phyloP scores from a whole-genome alignment of 2,797 vertebrate genomes.

The Mycteria americana region DNA sequence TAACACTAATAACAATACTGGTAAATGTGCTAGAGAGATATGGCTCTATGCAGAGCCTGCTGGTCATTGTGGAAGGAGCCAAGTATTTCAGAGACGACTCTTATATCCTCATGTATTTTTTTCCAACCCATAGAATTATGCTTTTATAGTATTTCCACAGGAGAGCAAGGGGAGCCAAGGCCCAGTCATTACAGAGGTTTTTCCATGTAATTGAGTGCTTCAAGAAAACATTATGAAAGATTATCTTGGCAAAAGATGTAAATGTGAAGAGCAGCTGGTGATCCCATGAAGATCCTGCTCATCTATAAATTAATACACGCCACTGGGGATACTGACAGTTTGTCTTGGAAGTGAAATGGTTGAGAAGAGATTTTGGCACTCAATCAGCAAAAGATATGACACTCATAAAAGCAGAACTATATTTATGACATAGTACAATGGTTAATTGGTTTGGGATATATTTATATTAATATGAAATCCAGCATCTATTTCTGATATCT shows the following conservation, averaged over 20 bases:
- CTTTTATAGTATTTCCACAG: conserved; percentile 33
- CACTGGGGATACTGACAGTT: conserved; percentile 17
- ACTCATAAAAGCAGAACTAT: background rate
- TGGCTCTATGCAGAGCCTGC: background rate
- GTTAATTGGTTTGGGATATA: background rate
- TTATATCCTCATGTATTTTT: background rate
- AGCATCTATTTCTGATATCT: background rate
- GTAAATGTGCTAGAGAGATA: background rate
- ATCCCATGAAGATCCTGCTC: conserved; percentile 14
- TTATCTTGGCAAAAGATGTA: conserved; percentile 37
- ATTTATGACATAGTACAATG: background rate
- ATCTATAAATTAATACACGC: conserved; percentile 10
- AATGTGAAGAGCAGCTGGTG: conserved; percentile 59
- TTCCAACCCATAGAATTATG: background rate
- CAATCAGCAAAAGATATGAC: background rate
- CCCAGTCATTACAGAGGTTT: background rate
- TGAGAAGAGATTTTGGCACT: conserved; percentile 31
- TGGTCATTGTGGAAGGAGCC: background rate
- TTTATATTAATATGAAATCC: conserved; percentile 12
- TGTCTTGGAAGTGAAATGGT: conserved; percentile 13
- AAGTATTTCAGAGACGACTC: background rate
- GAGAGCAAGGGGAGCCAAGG: conserved; percentile 37
- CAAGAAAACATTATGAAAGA: conserved; percentile 11
- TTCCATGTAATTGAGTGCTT: conserved; percentile 29
- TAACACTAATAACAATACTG: background rate